A percentile compares a stretch with the other conserved stretches of the same genome.
Evolutionary conservation across 2,888 invertebrate species (phyloP).

Genomic region (Herminia tarsipennalis): DNA sequence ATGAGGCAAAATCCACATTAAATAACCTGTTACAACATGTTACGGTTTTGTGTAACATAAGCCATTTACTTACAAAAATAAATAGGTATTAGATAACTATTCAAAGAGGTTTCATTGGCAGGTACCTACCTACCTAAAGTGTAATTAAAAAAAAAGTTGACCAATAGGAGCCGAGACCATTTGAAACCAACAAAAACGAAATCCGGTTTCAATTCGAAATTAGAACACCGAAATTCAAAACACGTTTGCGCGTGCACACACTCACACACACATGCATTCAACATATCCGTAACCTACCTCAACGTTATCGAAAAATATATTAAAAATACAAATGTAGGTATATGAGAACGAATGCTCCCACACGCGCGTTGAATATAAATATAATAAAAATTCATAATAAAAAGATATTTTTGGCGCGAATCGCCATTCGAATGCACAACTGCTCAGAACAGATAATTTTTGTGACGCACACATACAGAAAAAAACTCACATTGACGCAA

Average conservation of each 20-base stretch:
- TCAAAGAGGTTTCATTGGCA: conserved; percentile 14
- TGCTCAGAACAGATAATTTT: conserved; percentile 73
- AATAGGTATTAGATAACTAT: conserved; percentile 6
- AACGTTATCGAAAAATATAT: conserved; percentile 61
- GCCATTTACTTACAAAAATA: neutral
- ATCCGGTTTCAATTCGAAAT: conserved; percentile 61
- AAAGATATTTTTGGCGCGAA: conserved; percentile 66
- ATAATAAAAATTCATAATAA: conserved; percentile 65
- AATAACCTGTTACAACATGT: too few species aligned
- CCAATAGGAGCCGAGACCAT: conserved; percentile 45
- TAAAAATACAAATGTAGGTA: conserved; percentile 47
- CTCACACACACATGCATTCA: conserved; percentile 37
- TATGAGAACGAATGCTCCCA: conserved; percentile 41
- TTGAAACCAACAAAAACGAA: conserved; percentile 30
- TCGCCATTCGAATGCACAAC: conserved; percentile 66
- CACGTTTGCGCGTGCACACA: conserved; percentile 56
- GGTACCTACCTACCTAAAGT: too few species aligned
- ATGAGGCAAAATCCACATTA: too few species aligned
- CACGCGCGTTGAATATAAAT: conserved; percentile 55
- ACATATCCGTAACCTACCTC: conserved; percentile 71
- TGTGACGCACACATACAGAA: conserved; percentile 67
- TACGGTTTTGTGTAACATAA: too few species aligned
- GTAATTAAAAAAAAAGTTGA: conserved; percentile 17
- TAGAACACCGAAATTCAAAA: conserved; percentile 71
- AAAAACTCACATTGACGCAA: conserved; percentile 62